Evolutionary conservation across 2,797 vertebrate species (phyloP).

Genomic region (Amblyraja radiata): DNA sequence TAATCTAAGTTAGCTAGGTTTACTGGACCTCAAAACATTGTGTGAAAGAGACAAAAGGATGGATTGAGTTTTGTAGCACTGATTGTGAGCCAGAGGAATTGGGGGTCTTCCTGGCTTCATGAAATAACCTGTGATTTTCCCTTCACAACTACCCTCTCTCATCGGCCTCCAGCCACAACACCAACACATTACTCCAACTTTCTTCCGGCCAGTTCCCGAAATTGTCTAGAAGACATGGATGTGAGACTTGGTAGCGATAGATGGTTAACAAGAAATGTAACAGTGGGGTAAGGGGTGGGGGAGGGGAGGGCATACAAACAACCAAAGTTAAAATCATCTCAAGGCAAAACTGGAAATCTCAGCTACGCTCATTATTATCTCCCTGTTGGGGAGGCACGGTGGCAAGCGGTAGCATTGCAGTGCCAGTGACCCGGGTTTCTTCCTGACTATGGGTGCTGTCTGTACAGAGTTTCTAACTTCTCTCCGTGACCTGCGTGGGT

Average conservation of each 20-base stretch:
- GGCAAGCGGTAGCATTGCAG: too few relatives aligned
- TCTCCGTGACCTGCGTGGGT: too few relatives aligned
- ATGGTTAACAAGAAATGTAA: neutral
- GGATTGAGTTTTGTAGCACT: too few relatives aligned
- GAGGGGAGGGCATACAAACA: neutral
- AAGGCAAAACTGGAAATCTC: neutral
- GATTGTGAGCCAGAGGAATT: neutral
- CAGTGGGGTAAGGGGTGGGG: too few relatives aligned
- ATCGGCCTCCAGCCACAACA: too few relatives aligned
- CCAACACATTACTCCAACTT: neutral
- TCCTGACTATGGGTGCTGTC: too few relatives aligned
- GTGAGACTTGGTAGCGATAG: neutral
- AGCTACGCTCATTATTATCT: too few relatives aligned
- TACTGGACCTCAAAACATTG: neutral
- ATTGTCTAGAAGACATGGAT: neutral
- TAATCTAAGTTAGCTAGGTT: neutral
- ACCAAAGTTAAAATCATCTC: neutral
- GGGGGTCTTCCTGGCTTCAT: neutral
- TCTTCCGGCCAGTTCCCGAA: neutral
- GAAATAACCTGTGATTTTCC: neutral
- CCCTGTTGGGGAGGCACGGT: too few relatives aligned
- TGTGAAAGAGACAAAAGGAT: neutral
- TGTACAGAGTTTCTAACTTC: too few relatives aligned
- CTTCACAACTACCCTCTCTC: too few relatives aligned
- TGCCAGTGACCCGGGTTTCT: too few relatives aligned